Percentiles rank a stretch among this genome's conserved stretches.
These are phyloP conservation scores for Anomalospiza imberbis DNA, from an alignment of 2,797 vertebrate species.

Conservation along the genomic window DNA sequence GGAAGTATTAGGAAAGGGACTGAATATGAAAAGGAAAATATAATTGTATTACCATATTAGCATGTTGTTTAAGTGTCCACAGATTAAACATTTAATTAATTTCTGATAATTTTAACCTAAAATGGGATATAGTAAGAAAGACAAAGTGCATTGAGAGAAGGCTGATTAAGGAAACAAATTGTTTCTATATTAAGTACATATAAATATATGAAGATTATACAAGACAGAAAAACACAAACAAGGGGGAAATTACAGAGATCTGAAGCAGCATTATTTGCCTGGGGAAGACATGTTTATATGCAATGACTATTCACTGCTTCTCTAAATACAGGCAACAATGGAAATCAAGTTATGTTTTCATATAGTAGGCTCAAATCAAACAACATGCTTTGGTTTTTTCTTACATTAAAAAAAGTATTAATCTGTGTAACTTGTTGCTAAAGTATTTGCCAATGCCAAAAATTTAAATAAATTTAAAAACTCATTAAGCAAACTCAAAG, in stretches of 20 bases:
- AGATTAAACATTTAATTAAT: neutral
- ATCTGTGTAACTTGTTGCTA: neutral
- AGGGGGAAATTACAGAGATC: neutral
- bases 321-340: neutral
- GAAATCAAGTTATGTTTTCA: conserved; percentile 4
- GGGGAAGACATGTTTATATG: neutral
- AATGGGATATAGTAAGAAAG: neutral
- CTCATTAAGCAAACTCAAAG: neutral
- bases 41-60: neutral
- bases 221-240: neutral
- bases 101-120: neutral
- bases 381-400: neutral
- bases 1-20: neutral
- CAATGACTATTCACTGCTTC: neutral
- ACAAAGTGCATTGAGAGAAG: neutral
- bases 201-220: neutral
- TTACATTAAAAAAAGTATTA: neutral
- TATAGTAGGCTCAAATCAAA: neutral
- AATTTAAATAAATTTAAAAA: neutral
- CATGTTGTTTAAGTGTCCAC: neutral
- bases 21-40: neutral
- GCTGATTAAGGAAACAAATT: neutral
- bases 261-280: neutral
- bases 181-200: neutral
- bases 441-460: neutral